Percentiles rank a stretch among this genome's conserved stretches.
Conservation (phyloP, 2,888 invertebrate genomes). For the Linnaemya tessellans region DNA sequence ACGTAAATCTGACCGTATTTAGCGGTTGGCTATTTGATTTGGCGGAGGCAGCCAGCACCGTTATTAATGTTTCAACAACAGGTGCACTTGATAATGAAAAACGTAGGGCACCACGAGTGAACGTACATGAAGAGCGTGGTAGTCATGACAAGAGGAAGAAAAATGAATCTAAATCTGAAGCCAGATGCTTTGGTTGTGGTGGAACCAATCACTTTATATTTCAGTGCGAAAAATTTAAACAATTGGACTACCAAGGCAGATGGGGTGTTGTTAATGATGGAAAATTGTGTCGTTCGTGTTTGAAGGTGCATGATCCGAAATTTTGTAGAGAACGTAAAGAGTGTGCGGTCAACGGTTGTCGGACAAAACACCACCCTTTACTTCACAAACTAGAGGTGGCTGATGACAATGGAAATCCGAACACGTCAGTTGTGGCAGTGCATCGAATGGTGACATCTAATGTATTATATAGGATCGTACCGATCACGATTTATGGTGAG, state of each 20-base stretch:
- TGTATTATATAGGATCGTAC: constrained; percentile 36
- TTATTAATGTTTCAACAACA: constrained; percentile 2
- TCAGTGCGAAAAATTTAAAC: constrained; percentile 9
- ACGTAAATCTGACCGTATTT: constrained; percentile 36
- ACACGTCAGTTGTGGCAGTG: constrained; percentile 7
- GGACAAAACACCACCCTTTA: constrained; percentile 27
- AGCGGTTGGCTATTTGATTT: constrained; percentile 63
- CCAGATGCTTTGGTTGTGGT: constrained; percentile 26
- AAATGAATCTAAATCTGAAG: neutral
- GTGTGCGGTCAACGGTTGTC: neutral
- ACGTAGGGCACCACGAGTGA: constrained; percentile 21
- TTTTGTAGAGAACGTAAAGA: constrained; percentile 35
- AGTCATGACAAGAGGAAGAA: neutral
- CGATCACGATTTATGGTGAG: constrained; percentile 7
- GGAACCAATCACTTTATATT: constrained; percentile 11
- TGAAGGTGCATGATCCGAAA: constrained; percentile 11
- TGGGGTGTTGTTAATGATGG: neutral
- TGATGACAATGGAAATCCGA: neutral
- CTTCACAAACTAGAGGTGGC: constrained; percentile 16
- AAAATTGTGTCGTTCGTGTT: neutral
- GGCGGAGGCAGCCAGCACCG: constrained; percentile 60
- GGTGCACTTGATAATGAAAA: constrained; percentile 12
- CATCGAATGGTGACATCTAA: constrained; percentile 26
- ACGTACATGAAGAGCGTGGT: constrained; percentile 6
- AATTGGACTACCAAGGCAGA: neutral